A percentile compares a stretch with the other conserved stretches of the same genome.
Conservation (phyloP, 2,113 vertebrate genomes). For the Brienomyrus brachyistius region DNA sequence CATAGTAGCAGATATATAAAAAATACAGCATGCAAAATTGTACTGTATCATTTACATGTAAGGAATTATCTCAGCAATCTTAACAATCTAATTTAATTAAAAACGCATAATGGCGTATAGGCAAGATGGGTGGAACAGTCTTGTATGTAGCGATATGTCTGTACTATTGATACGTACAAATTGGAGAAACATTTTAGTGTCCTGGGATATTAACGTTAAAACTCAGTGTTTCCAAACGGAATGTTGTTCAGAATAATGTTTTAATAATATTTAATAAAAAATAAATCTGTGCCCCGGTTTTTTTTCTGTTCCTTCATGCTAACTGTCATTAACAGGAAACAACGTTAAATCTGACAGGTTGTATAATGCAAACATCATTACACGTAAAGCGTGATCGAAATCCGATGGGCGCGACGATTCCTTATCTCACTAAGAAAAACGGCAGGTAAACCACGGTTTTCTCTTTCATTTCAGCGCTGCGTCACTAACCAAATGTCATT, state of each 20-base stretch:
- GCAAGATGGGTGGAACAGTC: constrained; percentile 25
- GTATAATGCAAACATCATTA: not conserved
- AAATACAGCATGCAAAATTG: not conserved
- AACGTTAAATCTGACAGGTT: not conserved
- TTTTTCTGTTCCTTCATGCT: constrained; percentile 11
- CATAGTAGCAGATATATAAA: not conserved
- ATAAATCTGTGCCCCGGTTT: constrained; percentile 13
- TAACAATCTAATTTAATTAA: not conserved
- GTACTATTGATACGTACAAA: constrained; percentile 67
- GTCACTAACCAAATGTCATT: not conserved
- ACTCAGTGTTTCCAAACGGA: constrained; percentile 53
- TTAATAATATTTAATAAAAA: constrained; percentile 73
- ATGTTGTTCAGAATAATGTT: constrained; percentile 64
- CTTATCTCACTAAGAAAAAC: not conserved
- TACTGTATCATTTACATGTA: not conserved
- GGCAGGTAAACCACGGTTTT: not conserved
- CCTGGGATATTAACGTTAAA: constrained; percentile 1
- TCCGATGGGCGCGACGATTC: not conserved
- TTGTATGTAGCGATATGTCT: constrained; percentile 58
- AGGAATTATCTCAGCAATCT: not conserved
- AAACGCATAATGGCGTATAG: constrained; percentile 8
- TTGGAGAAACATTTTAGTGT: constrained; percentile 52
- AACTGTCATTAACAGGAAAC: constrained; percentile 55
- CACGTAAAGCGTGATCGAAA: not conserved
- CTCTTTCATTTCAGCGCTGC: not conserved